Evolutionary conservation across 1,140 invertebrate genomes (phyloP).

Genomic region (Hestina assimilis): DNA sequence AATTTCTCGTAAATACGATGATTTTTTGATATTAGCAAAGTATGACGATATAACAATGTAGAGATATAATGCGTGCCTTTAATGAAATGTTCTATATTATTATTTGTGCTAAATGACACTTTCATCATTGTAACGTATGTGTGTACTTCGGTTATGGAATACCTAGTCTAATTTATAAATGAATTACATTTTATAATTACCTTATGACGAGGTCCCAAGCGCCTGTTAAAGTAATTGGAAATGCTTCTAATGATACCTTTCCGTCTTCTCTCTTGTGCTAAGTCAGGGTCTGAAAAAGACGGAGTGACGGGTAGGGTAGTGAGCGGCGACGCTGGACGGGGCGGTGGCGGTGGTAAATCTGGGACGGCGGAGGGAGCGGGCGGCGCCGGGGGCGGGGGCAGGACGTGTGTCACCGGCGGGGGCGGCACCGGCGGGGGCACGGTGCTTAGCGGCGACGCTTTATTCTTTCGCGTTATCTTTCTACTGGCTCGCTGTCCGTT

Average conservation of each 20-base stretch:
- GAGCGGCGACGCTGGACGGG: constrained; percentile 40
- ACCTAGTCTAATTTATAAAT: neutral
- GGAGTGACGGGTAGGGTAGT: constrained; percentile 47
- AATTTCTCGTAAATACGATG: neutral
- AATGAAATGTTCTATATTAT: constrained; percentile 24
- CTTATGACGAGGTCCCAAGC: constrained; percentile 63
- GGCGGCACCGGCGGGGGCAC: constrained; percentile 43
- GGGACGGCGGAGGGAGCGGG: constrained; percentile 21
- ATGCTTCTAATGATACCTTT: constrained; percentile 92
- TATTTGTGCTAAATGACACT: constrained; percentile 22
- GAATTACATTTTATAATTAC: constrained; percentile 36
- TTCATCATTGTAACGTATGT: neutral
- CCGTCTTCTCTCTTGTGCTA: constrained; percentile 79
- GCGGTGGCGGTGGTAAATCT: constrained; percentile 29
- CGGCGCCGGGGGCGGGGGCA: constrained; percentile 23
- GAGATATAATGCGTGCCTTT: constrained; percentile 29
- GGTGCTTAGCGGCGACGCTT: constrained; percentile 29
- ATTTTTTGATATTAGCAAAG: constrained; percentile 18
- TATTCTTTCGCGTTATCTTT: constrained; percentile 40
- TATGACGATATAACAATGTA: constrained; percentile 24
- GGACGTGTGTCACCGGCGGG: constrained; percentile 24
- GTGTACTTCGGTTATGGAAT: neutral
- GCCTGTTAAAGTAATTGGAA: constrained; percentile 85
- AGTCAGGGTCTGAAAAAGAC: constrained; percentile 81
- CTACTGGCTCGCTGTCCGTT: constrained; percentile 30